Percentiles rank a stretch among this genome's conserved stretches.
Evolutionary conservation across 2,797 vertebrate genomes (phyloP).

Genomic region (Myoxocephalus aenaeus): DNA sequence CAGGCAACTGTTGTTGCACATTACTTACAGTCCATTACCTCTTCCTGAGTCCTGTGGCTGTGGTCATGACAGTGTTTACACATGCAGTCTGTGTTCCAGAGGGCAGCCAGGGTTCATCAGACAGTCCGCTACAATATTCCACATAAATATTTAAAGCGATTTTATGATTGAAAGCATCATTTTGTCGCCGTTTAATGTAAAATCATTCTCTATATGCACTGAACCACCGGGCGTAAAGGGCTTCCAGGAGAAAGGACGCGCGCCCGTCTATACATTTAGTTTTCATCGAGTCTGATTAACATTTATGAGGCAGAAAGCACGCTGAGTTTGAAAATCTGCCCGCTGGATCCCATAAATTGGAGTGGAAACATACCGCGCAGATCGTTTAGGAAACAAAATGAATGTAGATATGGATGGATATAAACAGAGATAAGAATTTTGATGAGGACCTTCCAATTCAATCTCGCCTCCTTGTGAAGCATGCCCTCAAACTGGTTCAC

Average conservation of each 20-base stretch:
- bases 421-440: slow-evolving; percentile 17
- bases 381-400: slow-evolving; percentile 26
- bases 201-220: background rate
- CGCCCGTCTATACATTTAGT: background rate
- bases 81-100: slow-evolving; percentile 21
- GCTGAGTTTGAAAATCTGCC: slow-evolving; percentile 12
- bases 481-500: slow-evolving; percentile 5
- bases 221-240: background rate
- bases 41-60: slow-evolving; percentile 49
- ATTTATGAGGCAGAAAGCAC: slow-evolving; percentile 23
- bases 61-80: slow-evolving; percentile 35
- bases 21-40: slow-evolving; percentile 67
- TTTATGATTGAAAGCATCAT: background rate
- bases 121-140: background rate
- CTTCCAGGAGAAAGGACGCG: background rate
- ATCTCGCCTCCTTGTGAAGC: slow-evolving; percentile 29
- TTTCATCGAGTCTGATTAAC: slow-evolving; percentile 16
- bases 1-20: slow-evolving; percentile 60
- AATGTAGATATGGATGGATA: slow-evolving; percentile 23
- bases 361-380: slow-evolving; percentile 5
- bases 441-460: slow-evolving; percentile 46
- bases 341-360: slow-evolving; percentile 12
- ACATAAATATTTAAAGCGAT: slow-evolving; percentile 11
- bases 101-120: slow-evolving; percentile 5
- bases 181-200: background rate